phyloP scores from a whole-genome alignment of 1,140 invertebrate species.

The Coenobita brevimanus region DNA sequence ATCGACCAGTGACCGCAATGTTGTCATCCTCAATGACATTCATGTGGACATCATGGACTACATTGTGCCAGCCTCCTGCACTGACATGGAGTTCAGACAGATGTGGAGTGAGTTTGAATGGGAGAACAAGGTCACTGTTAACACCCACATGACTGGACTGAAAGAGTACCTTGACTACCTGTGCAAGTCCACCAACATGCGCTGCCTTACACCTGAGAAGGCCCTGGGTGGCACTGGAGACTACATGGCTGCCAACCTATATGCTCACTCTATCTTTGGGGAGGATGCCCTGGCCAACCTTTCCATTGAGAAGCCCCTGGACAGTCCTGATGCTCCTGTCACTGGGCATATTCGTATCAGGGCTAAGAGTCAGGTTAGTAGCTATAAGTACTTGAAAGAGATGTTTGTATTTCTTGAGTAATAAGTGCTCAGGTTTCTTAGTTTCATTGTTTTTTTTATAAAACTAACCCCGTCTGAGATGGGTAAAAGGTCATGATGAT shows the following conservation, averaged over 20 bases:
- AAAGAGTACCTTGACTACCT: constrained; percentile 95
- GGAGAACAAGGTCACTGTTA: constrained; percentile 99
- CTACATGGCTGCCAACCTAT: constrained; percentile 99
- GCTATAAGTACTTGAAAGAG: neutral
- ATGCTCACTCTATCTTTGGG: constrained; percentile 98
- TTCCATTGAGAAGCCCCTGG: constrained; percentile 95
- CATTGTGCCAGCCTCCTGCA: constrained; percentile 97
- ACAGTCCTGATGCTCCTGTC: constrained; percentile 90
- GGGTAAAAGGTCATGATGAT: no score
- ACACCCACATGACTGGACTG: constrained; percentile 94
- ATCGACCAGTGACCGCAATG: constrained; percentile 94
- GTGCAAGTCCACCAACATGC: constrained; percentile 98
- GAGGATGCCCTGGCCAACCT: constrained; percentile 99
- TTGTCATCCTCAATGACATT: constrained; percentile 98
- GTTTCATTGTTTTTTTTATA: no score
- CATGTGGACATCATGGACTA: constrained; percentile 99
- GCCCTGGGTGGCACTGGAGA: constrained; percentile 96
- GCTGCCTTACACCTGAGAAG: constrained; percentile 97
- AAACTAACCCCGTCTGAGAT: neutral
- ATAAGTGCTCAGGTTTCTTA: no score
- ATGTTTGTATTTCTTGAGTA: no score
- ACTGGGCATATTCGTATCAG: constrained; percentile 97
- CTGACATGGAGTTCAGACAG: constrained; percentile 95
- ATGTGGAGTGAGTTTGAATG: constrained; percentile 99
- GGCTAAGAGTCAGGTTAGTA: constrained; percentile 93